Conservation (phyloP, 1,140 invertebrate genomes). For the Melipona quadrifasciata region DNA sequence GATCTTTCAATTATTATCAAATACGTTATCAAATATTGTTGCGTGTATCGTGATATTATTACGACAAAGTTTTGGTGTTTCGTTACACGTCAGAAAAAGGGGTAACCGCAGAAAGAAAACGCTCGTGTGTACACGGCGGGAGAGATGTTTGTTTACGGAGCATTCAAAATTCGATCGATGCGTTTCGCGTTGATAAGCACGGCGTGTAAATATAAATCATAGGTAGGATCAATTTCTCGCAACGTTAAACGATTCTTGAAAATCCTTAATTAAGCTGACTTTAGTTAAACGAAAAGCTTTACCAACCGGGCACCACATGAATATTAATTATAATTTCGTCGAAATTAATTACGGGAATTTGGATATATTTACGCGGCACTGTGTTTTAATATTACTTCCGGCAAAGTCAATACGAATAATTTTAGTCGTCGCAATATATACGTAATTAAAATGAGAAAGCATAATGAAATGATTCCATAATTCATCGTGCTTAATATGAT, state of each 20-base stretch:
- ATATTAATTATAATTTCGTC: background rate
- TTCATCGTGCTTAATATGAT: background rate
- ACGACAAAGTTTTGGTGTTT: background rate
- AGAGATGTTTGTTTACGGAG: constrained; percentile 5
- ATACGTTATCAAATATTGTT: too few relatives aligned
- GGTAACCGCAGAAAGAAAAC: background rate
- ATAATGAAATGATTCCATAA: background rate
- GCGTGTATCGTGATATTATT: too few relatives aligned
- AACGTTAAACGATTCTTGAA: background rate
- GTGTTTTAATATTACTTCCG: background rate
- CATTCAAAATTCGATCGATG: background rate
- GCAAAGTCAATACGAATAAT: background rate
- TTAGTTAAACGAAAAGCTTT: background rate
- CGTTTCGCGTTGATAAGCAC: background rate
- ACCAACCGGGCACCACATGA: background rate
- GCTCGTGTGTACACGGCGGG: accelerated
- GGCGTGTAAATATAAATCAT: background rate
- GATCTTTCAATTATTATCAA: background rate
- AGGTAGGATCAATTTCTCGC: background rate
- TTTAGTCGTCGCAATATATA: too few relatives aligned
- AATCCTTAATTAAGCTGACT: background rate
- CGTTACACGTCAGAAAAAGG: too few relatives aligned
- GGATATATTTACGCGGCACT: background rate
- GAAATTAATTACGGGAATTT: too few relatives aligned
- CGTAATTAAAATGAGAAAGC: background rate